phyloP scores from a whole-genome alignment of 2,797 vertebrate species.

The Erithacus rubecula region DNA sequence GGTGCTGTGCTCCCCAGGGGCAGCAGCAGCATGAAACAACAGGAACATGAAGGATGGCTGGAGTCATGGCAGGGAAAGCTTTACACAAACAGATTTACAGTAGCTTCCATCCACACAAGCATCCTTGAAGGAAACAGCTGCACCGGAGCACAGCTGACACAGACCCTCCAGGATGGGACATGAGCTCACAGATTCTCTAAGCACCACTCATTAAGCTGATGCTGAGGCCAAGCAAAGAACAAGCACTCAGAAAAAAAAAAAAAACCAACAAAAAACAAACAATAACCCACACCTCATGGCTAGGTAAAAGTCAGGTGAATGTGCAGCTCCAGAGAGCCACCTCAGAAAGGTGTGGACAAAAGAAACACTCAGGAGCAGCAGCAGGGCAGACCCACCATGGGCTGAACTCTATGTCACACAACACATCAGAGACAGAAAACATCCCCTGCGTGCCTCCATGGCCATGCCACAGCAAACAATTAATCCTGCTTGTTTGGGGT shows the following conservation, averaged over 20 bases:
- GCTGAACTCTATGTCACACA: background rate
- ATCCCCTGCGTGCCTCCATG: accelerated
- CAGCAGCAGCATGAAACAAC: background rate
- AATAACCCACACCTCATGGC: background rate
- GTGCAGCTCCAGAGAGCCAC: accelerated
- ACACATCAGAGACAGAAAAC: background rate
- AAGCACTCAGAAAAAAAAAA: background rate
- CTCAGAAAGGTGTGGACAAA: background rate
- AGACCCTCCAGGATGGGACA: background rate
- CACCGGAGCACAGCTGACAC: background rate
- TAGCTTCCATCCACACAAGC: background rate
- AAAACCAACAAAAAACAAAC: too few species aligned
- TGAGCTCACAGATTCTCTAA: background rate
- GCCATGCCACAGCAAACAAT: background rate
- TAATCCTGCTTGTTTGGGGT: background rate
- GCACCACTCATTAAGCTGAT: background rate
- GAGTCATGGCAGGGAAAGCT: background rate
- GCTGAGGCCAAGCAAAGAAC: background rate
- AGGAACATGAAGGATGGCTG: background rate
- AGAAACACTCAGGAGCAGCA: background rate
- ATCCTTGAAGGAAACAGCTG: slow-evolving; percentile 46
- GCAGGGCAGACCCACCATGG: background rate
- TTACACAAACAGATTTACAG: background rate
- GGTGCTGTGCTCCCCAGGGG: background rate
- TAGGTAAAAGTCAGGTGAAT: background rate